These are phyloP conservation scores for Ornithoptera priamus DNA, from an alignment of 2,888 invertebrate species.

Conservation along the genomic window DNA sequence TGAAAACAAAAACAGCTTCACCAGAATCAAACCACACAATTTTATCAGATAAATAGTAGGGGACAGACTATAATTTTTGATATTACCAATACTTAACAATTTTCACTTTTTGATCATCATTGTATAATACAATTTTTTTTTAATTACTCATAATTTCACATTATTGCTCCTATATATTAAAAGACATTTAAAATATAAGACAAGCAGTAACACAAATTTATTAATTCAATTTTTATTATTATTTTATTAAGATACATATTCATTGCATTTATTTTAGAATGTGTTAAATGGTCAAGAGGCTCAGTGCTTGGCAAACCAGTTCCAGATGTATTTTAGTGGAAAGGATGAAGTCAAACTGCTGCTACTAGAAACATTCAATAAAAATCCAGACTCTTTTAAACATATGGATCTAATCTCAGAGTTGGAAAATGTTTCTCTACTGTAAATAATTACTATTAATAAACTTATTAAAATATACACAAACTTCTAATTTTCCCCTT, in stretches of 20 bases:
- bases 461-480: slow-evolving; percentile 7
- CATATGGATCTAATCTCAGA: slow-evolving; percentile 90
- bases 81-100: too few relatives aligned
- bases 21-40: too few relatives aligned
- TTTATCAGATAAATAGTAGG: too few relatives aligned
- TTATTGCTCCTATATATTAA: background rate
- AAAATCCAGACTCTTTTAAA: slow-evolving; percentile 86
- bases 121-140: too few relatives aligned
- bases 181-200: background rate
- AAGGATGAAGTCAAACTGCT: slow-evolving; percentile 81
- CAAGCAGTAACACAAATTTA: background rate
- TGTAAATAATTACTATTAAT: slow-evolving; percentile 29
- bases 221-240: background rate
- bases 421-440: slow-evolving; percentile 82
- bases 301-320: slow-evolving; percentile 90
- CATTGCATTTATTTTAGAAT: slow-evolving; percentile 65
- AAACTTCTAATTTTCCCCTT: slow-evolving; percentile 1
- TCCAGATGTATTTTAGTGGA: slow-evolving; percentile 90
- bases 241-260: background rate
- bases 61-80: too few relatives aligned
- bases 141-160: too few relatives aligned
- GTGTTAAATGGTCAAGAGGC: slow-evolving; percentile 88
- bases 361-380: slow-evolving; percentile 85
- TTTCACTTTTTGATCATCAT: too few relatives aligned
- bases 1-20: too few relatives aligned